Base-by-base conservation (phyloP, 2,888 invertebrate species). In the Agonum fuliginosum region DNA sequence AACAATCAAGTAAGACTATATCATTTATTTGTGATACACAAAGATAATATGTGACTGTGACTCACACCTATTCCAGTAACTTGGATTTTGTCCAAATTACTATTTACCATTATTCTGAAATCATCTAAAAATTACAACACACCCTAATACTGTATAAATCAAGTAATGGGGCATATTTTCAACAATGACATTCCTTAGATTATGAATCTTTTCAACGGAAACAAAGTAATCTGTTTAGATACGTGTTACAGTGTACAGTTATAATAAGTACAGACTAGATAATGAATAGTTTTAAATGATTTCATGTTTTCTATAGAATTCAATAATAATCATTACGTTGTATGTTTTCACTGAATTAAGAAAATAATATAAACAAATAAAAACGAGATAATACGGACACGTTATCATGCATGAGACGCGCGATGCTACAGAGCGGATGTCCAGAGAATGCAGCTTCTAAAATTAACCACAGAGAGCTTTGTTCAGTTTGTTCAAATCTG, bases 1-100 rank as follows among this genome's bases (percentile, higher is more conserved):
- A 85, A 85, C 77, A 87, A 89, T 83, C 89, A 92, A 91, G 93
- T 91, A 89, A 88, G 87, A 86, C 20, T 48, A 48, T 48, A n/a
- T 48, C 48, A 8, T 48, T 12, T 19, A 48, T 10, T 0, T 48
- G 8, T 17, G 8, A 48, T 48, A 17, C 8, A 12, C 12, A 12
- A 62, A 30, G 30, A 62, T 30, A 62, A 51, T 54, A 12, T n/a
- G 12, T 54, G 22, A 54, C 43, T n/a, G n/a, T 43, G 43, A 43
- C 22, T 54, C 54, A 54, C 19, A 54, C 20, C 19, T 46, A 17
- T 4, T 46, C n/a, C 54, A 24, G 54, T 19, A 20, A 22, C n/a
- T 65, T 65, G 65, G 65, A 65, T 19, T 34, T 65, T 34, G 20
- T 34, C 65, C 65, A 65, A 62, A n/a, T 62, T 30, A 62, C 12